A percentile compares a stretch with the other conserved stretches of the same genome.
phyloP scores from a whole-genome alignment of 2,888 invertebrate species.

The Diaphora mendica region DNA sequence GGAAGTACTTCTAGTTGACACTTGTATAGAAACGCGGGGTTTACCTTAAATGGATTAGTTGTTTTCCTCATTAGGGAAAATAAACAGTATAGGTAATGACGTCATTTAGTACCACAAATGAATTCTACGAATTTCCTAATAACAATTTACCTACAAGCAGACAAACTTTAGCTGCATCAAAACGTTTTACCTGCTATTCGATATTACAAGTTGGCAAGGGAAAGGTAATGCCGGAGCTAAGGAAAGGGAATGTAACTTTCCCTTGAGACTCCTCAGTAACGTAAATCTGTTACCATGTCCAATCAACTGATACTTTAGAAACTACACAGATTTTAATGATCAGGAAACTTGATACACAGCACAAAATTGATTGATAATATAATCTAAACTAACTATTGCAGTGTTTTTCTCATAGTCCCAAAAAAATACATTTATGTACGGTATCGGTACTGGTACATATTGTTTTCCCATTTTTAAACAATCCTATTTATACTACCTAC shows the following conservation, averaged over 20 bases:
- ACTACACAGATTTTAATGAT: slow-evolving; percentile 21
- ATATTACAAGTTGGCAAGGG: slow-evolving; percentile 33
- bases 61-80: slow-evolving; percentile 27
- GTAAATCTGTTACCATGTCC: slow-evolving; percentile 47
- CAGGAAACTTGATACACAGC: neutral
- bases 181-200: slow-evolving; percentile 20
- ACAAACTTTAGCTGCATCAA: neutral
- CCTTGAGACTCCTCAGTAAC: slow-evolving; percentile 40
- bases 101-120: slow-evolving; percentile 12
- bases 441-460: too few species aligned
- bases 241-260: slow-evolving; percentile 54
- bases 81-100: slow-evolving; percentile 29
- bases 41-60: slow-evolving; percentile 30
- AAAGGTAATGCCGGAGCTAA: slow-evolving; percentile 34
- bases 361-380: neutral
- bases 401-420: neutral
- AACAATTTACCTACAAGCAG: neutral
- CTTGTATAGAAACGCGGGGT: slow-evolving; percentile 35
- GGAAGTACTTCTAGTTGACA: slow-evolving; percentile 45
- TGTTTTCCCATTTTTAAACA: too few species aligned
- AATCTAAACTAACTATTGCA: neutral
- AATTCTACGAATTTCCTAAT: neutral
- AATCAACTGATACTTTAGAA: slow-evolving; percentile 42
- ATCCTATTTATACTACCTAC: too few species aligned
- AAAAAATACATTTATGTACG: neutral